Conservation (phyloP, 2,888 invertebrate genomes). For the Ischnura elegans region DNA sequence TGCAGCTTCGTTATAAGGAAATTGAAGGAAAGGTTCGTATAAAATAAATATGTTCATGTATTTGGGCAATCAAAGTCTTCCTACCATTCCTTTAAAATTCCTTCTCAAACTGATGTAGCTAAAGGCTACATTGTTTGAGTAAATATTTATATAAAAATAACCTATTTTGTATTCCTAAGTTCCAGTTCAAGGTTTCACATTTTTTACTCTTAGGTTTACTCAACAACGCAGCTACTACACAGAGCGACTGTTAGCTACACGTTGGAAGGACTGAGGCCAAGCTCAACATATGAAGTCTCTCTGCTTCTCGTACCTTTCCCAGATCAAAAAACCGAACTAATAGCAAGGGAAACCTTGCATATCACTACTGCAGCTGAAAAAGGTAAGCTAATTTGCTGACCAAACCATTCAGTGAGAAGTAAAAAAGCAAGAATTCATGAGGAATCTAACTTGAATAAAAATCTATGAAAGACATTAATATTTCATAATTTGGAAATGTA, state of each 20-base stretch:
- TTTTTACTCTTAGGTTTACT: conserved; percentile 81
- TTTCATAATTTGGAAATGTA: no score
- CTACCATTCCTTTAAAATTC: no score
- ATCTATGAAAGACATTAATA: no score
- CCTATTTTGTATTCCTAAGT: background rate
- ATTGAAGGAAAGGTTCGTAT: conserved; percentile 83
- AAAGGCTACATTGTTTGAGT: background rate
- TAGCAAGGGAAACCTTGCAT: conserved; percentile 85
- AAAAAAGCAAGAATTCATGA: no score
- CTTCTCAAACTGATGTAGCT: background rate
- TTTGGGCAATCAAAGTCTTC: no score
- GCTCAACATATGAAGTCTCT: conserved; percentile 90
- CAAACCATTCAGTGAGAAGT: no score
- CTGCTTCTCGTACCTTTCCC: conserved; percentile 91
- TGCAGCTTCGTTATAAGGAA: conserved; percentile 92
- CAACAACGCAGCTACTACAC: conserved; percentile 91
- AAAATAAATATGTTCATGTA: background rate
- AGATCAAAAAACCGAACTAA: conserved; percentile 87
- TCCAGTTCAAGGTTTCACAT: background rate
- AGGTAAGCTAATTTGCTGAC: no score
- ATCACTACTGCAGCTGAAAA: conserved; percentile 86
- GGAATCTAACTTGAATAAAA: no score
- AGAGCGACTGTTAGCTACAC: conserved; percentile 88
- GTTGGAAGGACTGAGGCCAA: conserved; percentile 88
- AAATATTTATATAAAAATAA: no score